Conservation (phyloP, 2,888 invertebrate species). For the Ornithoptera alexandrae region DNA sequence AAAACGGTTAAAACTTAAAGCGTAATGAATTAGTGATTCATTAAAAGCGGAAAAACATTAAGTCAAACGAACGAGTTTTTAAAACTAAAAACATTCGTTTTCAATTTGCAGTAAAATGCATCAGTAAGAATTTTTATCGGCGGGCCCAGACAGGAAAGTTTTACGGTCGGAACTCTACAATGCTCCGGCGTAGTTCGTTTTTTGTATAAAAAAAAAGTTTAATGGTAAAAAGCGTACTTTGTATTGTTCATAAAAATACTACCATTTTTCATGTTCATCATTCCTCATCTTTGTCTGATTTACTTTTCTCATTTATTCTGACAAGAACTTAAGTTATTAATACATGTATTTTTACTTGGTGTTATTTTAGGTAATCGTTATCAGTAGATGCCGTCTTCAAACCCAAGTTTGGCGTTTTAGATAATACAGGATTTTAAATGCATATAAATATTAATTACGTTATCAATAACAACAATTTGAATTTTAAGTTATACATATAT, state of each 20-base stretch:
- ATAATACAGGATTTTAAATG: too few species aligned
- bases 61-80: not conserved
- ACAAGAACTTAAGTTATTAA: too few species aligned
- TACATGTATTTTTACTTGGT: too few species aligned
- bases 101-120: slow-evolving; percentile 28
- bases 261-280: slow-evolving; percentile 3
- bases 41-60: not conserved
- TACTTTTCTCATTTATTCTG: too few species aligned
- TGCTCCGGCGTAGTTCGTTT: slow-evolving; percentile 27
- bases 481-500: too few species aligned
- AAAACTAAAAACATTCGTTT: slow-evolving; percentile 12
- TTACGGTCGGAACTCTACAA: slow-evolving; percentile 33
- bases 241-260: slow-evolving; percentile 16
- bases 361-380: too few species aligned
- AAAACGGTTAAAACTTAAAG: too few species aligned
- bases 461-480: too few species aligned
- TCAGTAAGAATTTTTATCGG: slow-evolving; percentile 26
- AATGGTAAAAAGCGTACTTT: slow-evolving; percentile 21
- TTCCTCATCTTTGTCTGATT: too few species aligned
- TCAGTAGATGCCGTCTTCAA: too few species aligned
- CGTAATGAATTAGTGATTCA: not conserved
- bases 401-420: too few species aligned
- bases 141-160: slow-evolving; percentile 30
- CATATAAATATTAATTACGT: too few species aligned
- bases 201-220: slow-evolving; percentile 22